These are phyloP conservation scores for Cryptus viduatorius DNA, from an alignment of 2,888 invertebrate genomes.

Conservation along the genomic window DNA sequence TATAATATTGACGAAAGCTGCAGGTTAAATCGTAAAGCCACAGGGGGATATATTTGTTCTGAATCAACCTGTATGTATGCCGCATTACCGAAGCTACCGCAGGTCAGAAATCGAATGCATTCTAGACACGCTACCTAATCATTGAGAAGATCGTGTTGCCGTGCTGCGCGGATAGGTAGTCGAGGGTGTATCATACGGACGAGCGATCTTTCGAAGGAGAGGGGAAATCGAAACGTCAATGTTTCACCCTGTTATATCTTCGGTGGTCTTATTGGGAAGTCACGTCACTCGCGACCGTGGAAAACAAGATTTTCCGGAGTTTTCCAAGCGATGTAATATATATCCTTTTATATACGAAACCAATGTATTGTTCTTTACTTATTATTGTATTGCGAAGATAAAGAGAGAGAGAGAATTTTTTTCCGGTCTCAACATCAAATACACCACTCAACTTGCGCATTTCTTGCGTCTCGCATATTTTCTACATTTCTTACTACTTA, in stretches of 20 bases:
- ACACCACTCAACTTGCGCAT: not conserved
- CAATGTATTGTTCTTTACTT: not conserved
- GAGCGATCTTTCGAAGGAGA: constrained; percentile 23
- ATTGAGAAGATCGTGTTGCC: constrained; percentile 55
- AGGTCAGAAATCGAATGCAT: constrained; percentile 46
- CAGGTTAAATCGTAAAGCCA: not conserved
- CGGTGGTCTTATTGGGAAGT: constrained; percentile 26
- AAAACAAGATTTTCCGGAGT: constrained; percentile 18
- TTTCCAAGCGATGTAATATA: constrained; percentile 11
- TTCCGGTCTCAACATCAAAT: not conserved
- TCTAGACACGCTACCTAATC: constrained; percentile 59
- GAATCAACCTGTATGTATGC: constrained; percentile 1
- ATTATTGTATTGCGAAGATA: not conserved
- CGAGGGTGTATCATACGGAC: constrained; percentile 22
- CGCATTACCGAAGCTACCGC: constrained; percentile 2
- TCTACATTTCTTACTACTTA: too few relatives aligned
- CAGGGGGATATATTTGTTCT: not conserved
- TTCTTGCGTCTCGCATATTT: too few relatives aligned
- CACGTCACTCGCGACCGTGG: constrained; percentile 19
- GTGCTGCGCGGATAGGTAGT: constrained; percentile 16
- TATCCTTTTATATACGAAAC: not conserved
- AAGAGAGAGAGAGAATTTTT: not conserved
- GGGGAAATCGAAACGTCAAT: constrained; percentile 58
- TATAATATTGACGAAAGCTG: not conserved
- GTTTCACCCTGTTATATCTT: constrained; percentile 39